phyloP scores from a whole-genome alignment of 2,888 invertebrate genomes.

The Caenorhabditis sulstoni region DNA sequence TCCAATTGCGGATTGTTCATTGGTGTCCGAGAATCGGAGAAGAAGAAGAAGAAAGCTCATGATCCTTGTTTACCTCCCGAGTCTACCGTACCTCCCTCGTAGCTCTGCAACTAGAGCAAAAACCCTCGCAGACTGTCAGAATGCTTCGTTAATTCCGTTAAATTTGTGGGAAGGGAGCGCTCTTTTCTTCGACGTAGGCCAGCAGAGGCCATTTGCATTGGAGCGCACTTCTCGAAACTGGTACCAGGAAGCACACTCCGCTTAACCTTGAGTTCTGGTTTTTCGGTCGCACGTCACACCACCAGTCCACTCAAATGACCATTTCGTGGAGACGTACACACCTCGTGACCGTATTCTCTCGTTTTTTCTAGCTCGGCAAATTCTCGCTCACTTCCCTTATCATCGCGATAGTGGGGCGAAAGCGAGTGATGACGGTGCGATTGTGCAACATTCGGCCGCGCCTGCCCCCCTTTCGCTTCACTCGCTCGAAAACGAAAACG shows the following conservation, averaged over 20 bases:
- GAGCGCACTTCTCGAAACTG: constrained; percentile 1
- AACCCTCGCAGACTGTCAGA: no score
- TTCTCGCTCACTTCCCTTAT: constrained; percentile 37
- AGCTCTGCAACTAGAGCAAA: no score
- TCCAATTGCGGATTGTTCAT: not conserved
- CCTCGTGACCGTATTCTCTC: constrained; percentile 36
- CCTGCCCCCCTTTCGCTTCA: constrained; percentile 6
- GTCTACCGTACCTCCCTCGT: not conserved
- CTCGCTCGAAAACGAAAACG: not conserved
- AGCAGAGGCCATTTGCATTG: not conserved
- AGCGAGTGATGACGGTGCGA: constrained; percentile 23
- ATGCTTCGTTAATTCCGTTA: no score
- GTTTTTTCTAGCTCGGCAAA: constrained; percentile 35
- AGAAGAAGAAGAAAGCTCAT: no score
- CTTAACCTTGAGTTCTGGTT: constrained; percentile 22
- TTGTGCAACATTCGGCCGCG: constrained; percentile 39
- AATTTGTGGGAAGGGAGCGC: no score
- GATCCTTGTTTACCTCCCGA: no score
- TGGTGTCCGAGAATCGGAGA: not conserved
- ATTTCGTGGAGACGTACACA: constrained; percentile 34
- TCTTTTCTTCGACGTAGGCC: not conserved
- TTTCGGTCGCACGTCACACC: constrained; percentile 33
- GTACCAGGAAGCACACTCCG: not conserved
- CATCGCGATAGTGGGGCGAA: constrained; percentile 24
- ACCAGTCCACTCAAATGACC: not conserved